Percentiles rank a stretch among this genome's conserved stretches.
Conservation (phyloP, 2,888 invertebrate genomes). For the Gastrophysa polygoni region DNA sequence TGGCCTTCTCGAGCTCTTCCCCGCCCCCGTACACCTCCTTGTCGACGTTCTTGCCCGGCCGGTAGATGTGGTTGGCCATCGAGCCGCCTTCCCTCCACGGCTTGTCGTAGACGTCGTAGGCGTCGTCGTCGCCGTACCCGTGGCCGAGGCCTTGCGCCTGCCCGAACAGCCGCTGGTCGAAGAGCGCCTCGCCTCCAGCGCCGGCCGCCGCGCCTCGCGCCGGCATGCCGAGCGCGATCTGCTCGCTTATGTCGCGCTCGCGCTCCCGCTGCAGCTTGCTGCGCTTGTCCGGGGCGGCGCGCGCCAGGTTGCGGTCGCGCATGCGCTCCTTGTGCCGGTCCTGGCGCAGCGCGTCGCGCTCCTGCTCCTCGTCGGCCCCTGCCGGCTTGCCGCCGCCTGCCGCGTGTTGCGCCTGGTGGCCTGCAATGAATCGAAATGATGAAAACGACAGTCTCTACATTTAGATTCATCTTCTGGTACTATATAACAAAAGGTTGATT, state of each 20-base stretch:
- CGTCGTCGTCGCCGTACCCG: slow-evolving; percentile 96
- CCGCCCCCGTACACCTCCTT: slow-evolving; percentile 91
- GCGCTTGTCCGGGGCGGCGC: slow-evolving; percentile 94
- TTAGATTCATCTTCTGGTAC: too few species aligned
- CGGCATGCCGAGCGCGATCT: slow-evolving; percentile 96
- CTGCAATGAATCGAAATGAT: too few species aligned
- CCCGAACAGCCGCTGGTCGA: slow-evolving; percentile 96
- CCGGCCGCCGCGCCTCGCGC: slow-evolving; percentile 69
- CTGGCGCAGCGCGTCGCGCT: slow-evolving; percentile 84
- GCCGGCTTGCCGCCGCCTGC: slow-evolving; percentile 36
- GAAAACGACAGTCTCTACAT: too few species aligned
- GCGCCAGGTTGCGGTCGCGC: slow-evolving; percentile 88
- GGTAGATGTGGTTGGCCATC: slow-evolving; percentile 87
- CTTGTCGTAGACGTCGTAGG: slow-evolving; percentile 97
- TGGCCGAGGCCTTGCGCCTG: slow-evolving; percentile 85
- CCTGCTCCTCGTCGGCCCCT: slow-evolving; percentile 66
- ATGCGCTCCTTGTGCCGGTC: slow-evolving; percentile 92
- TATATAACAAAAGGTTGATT: too few species aligned
- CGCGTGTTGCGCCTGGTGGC: too few species aligned
- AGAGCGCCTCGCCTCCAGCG: slow-evolving; percentile 78
- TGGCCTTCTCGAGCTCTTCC: slow-evolving; percentile 86
- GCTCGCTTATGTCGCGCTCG: slow-evolving; percentile 97
- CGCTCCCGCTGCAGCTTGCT: slow-evolving; percentile 86
- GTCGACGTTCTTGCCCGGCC: slow-evolving; percentile 87
- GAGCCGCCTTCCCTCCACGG: slow-evolving; percentile 93